A percentile compares a stretch with the other conserved stretches of the same genome.
phyloP scores from a whole-genome alignment of 2,113 vertebrate species.

The Terrapene triunguis region DNA sequence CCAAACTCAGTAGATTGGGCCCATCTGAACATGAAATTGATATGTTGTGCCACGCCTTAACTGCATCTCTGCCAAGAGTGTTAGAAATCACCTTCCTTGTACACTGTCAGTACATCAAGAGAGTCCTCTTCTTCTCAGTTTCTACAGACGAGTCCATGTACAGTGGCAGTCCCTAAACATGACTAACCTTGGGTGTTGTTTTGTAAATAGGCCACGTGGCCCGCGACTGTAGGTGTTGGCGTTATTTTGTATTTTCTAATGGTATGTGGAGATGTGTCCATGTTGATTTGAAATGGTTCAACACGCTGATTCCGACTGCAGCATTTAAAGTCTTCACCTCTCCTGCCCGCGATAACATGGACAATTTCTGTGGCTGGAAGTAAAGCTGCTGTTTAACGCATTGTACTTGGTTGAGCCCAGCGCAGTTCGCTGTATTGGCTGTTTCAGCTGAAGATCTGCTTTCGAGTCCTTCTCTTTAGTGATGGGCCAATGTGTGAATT shows the following conservation, averaged over 20 bases:
- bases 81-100: not conserved
- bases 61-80: not conserved
- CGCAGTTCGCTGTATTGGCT: not conserved
- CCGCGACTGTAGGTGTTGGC: not conserved
- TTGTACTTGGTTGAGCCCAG: not conserved
- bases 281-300: not conserved
- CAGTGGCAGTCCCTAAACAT: not conserved
- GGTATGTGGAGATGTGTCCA: not conserved
- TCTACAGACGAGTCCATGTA: not conserved
- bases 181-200: not conserved
- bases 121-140: not conserved
- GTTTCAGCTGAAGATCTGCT: not conserved
- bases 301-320: fast-evolving
- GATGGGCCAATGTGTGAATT: not conserved
- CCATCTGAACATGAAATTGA: fast-evolving
- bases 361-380: fast-evolving
- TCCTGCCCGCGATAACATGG: fast-evolving
- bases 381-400: not conserved
- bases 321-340: not conserved
- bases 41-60: not conserved
- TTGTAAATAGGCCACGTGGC: not conserved
- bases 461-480: not conserved
- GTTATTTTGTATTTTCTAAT: not conserved
- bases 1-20: not conserved
- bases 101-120: fast-evolving